Evolutionary conservation across 2,113 vertebrate genomes (phyloP).

Genomic region (Rhinichthys klamathensis): DNA sequence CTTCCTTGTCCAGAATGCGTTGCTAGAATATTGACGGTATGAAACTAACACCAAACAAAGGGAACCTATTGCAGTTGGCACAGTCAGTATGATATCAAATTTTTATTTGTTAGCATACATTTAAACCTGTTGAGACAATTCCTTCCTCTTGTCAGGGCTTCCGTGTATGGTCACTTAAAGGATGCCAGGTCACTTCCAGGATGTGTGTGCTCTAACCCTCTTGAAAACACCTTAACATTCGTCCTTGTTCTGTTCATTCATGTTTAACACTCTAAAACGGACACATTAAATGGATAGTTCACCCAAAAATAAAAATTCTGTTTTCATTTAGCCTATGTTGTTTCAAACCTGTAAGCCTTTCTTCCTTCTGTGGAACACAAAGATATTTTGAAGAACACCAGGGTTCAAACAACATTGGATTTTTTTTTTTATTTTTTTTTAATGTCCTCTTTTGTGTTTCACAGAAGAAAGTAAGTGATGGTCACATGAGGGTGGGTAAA

Average conservation of each 20-base stretch:
- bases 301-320: background rate
- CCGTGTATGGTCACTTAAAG: conserved; percentile 1
- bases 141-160: conserved; percentile 47
- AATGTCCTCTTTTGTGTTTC: background rate
- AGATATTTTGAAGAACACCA: background rate
- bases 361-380: background rate
- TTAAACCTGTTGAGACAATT: conserved; percentile 27
- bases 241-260: background rate
- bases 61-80: conserved; percentile 5
- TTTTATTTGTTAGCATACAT: conserved; percentile 7
- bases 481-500: background rate
- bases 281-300: background rate
- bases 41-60: background rate
- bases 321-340: background rate
- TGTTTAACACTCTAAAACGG: background rate
- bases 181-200: conserved; percentile 38
- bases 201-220: conserved; percentile 32
- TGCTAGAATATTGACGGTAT: background rate
- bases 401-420: too few relatives aligned
- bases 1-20: background rate
- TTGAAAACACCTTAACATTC: background rate
- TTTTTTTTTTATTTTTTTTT: too few relatives aligned
- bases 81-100: background rate
- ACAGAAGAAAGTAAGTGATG: background rate
- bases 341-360: background rate